Evolutionary conservation across 23 tunicate species (phyloP).

Genomic region (Phallusia fumigata): DNA sequence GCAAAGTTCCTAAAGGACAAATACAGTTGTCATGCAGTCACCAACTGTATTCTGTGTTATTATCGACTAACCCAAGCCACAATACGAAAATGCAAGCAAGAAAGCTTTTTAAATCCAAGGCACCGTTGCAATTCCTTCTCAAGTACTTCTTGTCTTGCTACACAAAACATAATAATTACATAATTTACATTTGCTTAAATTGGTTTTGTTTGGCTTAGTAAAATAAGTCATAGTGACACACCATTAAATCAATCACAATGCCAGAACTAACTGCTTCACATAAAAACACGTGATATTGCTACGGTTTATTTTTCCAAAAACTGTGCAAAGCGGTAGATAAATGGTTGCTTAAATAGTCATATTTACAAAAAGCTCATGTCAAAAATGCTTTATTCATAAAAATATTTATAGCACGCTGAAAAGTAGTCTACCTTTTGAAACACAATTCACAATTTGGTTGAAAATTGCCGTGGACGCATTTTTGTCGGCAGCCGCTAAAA

Average conservation of each 20-base stretch:
- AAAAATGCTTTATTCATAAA: too few species aligned
- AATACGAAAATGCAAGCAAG: neutral
- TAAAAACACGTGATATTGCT: too few species aligned
- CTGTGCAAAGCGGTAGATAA: too few species aligned
- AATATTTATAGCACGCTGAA: too few species aligned
- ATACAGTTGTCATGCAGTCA: neutral
- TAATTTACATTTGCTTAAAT: too few species aligned
- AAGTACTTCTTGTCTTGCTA: neutral
- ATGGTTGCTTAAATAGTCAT: neutral
- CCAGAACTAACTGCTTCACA: too few species aligned
- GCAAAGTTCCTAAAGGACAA: neutral
- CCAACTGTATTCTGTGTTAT: neutral
- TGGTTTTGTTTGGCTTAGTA: too few species aligned
- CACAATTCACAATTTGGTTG: neutral
- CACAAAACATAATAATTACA: too few species aligned
- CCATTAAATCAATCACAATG: too few species aligned
- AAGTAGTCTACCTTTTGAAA: neutral
- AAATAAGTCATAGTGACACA: too few species aligned
- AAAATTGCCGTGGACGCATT: neutral
- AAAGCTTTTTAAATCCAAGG: neutral
- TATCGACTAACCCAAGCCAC: neutral
- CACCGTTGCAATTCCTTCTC: neutral
- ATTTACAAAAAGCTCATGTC: neutral
- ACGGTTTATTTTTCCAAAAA: too few species aligned
- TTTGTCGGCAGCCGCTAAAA: neutral